A percentile compares a stretch with the other conserved stretches of the same genome.
phyloP scores from a whole-genome alignment of 2,113 vertebrate species.

The Oxygymnocypris stewartii region DNA sequence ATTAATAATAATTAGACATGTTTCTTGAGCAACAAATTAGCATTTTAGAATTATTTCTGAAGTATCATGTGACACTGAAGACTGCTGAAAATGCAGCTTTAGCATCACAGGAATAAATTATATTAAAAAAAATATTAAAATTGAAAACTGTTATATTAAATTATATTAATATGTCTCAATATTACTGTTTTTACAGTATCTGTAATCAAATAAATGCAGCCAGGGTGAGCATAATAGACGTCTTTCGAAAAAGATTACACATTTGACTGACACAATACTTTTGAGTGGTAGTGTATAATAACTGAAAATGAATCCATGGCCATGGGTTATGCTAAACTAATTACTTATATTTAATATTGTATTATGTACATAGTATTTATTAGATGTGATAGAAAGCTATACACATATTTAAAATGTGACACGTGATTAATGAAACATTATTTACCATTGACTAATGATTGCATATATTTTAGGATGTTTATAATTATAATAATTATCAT shows the following conservation, averaged over 20 bases:
- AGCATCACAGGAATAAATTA: too few relatives aligned
- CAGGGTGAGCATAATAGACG: too few relatives aligned
- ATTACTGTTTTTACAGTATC: background rate
- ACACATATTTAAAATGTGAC: background rate
- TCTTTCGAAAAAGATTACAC: background rate
- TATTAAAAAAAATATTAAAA: background rate
- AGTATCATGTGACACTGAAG: background rate
- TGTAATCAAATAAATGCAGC: background rate
- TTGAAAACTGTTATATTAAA: too few relatives aligned
- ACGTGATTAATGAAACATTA: background rate
- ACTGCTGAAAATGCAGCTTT: too few relatives aligned
- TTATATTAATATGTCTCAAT: background rate
- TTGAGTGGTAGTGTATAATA: background rate
- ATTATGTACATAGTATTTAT: too few relatives aligned
- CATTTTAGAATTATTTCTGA: background rate
- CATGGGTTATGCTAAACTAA: too few relatives aligned
- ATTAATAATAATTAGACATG: background rate
- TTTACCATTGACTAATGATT: background rate
- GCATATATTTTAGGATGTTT: background rate
- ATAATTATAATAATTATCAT: too few relatives aligned
- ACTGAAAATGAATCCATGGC: background rate
- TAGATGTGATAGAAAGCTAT: too few relatives aligned
- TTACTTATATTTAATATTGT: too few relatives aligned
- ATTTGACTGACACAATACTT: background rate
- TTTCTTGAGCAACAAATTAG: background rate